Evolutionary conservation across 2,888 invertebrate species (phyloP).

Genomic region (Cyrtodaria siliqua): DNA sequence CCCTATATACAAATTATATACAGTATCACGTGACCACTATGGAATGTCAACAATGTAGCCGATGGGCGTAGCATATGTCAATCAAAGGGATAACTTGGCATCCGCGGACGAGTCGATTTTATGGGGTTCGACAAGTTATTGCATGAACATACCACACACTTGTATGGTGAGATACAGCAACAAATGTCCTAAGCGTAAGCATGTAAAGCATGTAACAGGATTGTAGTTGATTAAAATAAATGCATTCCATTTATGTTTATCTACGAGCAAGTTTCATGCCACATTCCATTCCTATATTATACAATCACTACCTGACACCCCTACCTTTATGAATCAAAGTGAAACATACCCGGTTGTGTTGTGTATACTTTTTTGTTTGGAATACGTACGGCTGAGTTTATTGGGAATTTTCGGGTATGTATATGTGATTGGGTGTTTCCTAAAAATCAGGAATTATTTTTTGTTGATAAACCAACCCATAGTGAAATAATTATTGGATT

Average conservation of each 20-base stretch:
- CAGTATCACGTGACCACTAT: slow-evolving; percentile 66
- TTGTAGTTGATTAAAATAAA: too few relatives aligned
- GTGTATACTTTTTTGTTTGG: slow-evolving; percentile 58
- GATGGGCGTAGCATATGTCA: slow-evolving; percentile 73
- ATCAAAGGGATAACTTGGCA: slow-evolving; percentile 70
- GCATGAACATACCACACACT: background rate
- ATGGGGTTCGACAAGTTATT: slow-evolving; percentile 11
- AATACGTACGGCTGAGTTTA: slow-evolving; percentile 26
- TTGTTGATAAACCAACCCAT: background rate
- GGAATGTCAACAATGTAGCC: slow-evolving; percentile 75
- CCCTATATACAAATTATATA: slow-evolving; percentile 51
- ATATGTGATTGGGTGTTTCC: slow-evolving; percentile 8
- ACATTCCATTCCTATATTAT: slow-evolving; percentile 61
- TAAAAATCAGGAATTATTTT: background rate
- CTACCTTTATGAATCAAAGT: slow-evolving; percentile 36
- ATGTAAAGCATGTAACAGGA: too few relatives aligned
- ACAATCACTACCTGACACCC: slow-evolving; percentile 53
- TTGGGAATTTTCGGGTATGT: slow-evolving; percentile 60
- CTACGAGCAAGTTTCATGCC: background rate
- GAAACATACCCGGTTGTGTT: slow-evolving; percentile 59
- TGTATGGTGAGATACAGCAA: background rate
- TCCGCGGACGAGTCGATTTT: slow-evolving; percentile 52
- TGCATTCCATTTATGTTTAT: too few relatives aligned
- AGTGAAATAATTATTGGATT: background rate
- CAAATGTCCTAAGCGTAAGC: background rate